A percentile compares a stretch with the other conserved stretches of the same genome.
Evolutionary conservation across 1,140 invertebrate species (phyloP).

Genomic region (Trigoniulus corallinus): DNA sequence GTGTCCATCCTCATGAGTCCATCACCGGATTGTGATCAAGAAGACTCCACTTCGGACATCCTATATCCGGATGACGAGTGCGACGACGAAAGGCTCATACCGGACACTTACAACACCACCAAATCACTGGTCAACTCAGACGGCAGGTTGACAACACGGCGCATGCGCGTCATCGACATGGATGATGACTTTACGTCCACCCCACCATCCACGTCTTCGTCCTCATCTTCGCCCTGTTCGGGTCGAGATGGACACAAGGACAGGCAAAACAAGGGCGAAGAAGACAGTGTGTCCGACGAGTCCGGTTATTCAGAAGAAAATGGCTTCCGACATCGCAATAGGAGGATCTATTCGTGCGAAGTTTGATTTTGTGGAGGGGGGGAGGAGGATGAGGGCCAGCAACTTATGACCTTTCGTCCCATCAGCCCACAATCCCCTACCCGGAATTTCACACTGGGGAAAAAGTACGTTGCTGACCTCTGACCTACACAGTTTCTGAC

Average conservation of each 20-base stretch:
- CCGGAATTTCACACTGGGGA: too few relatives aligned
- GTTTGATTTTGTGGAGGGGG: too few relatives aligned
- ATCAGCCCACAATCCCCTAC: too few relatives aligned
- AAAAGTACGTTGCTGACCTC: too few relatives aligned
- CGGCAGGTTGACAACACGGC: too few relatives aligned
- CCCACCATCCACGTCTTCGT: background rate
- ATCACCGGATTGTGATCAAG: background rate
- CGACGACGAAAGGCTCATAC: background rate
- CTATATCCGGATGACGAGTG: background rate
- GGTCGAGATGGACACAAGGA: conserved; percentile 8
- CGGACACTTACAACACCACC: background rate
- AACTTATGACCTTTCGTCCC: too few relatives aligned
- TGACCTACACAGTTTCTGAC: too few relatives aligned
- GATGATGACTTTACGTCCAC: background rate
- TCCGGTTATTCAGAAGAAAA: conserved; percentile 24
- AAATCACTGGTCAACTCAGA: too few relatives aligned
- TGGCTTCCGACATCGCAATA: too few relatives aligned
- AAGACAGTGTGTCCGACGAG: conserved; percentile 24
- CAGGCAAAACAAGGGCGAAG: conserved; percentile 12
- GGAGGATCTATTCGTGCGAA: too few relatives aligned
- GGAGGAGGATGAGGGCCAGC: too few relatives aligned
- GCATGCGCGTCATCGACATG: conserved; percentile 2
- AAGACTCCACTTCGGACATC: background rate
- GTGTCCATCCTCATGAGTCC: too few relatives aligned
- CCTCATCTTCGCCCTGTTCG: background rate